Evolutionary conservation across 2,797 vertebrate species (phyloP), one percentile per base, ranked within the genome.

Genomic region (Merluccius polli): DNA sequence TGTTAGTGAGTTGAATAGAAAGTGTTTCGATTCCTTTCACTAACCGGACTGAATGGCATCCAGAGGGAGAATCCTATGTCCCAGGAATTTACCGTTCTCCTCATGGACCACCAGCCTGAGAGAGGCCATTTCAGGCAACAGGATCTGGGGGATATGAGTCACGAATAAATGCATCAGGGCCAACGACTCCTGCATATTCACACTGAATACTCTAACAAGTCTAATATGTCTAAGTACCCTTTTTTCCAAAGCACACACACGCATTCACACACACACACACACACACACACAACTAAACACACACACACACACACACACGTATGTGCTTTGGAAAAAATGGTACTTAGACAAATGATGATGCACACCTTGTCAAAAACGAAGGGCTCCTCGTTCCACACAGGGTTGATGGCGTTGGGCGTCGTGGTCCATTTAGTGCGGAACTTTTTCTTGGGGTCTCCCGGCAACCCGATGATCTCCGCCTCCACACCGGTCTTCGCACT

Each of bases 331-430:
- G 33, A 35, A 35, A 3, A 35, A 35, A 3, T 3, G 33, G 33
- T 35, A 35, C 3, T 3, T 3, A 35, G 33, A 38, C 36, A 38
- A n/a, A n/a, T 36, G 41, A 44, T 44, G 41, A 44, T 44, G 41
- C 78, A 52, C 71, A 98, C 97, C 96, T 99, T 99, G 87, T 99
- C 97, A 88, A 99, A 99, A 81, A 98, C 94, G 89, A 97, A 99
- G 13, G 96, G 94, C 71, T 98, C 97, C 81, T 99, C 97, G 32
- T 97, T 98, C 97, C 97, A 99, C 69, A 98, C 93, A 0, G 98
- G 98, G 86, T 99, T 99, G 76, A 99, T 97, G 82, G 95, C 94
- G 30, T 99, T 99, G 79, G 95, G 89, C 0, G 86, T 93, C 21
- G 95, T 80, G 35, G 94, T 93, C 93, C 95, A 92, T 82, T 98